phyloP scores from a whole-genome alignment of 2,797 vertebrate species.

The Chaetodon trifasciatus region DNA sequence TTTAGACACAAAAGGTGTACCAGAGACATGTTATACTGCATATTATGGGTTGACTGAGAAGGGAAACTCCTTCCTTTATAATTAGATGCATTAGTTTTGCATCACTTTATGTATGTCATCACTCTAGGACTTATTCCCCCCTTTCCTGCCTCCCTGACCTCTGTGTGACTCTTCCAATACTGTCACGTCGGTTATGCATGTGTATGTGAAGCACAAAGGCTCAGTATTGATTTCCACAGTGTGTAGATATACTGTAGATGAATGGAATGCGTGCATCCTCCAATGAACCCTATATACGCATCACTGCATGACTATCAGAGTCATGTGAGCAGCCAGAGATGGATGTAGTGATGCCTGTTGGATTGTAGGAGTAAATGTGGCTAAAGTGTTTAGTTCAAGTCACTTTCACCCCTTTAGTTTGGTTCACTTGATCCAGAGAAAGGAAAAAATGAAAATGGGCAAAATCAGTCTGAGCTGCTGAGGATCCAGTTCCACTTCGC shows the following conservation, averaged over 20 bases:
- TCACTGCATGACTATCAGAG: slow-evolving; percentile 16
- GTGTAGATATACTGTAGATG: background rate
- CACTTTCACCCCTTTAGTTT: background rate
- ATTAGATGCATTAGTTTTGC: background rate
- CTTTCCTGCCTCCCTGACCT: slow-evolving; percentile 21
- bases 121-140: background rate
- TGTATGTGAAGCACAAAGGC: slow-evolving; percentile 7
- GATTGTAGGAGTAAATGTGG: background rate
- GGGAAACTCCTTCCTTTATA: background rate
- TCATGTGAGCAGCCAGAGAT: slow-evolving; percentile 23
- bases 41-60: background rate
- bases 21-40: background rate
- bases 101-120: background rate
- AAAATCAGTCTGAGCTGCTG: background rate
- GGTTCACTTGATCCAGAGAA: background rate
- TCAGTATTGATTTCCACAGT: slow-evolving; percentile 38
- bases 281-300: background rate
- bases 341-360: background rate
- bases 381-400: background rate
- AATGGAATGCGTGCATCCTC: slow-evolving; percentile 35
- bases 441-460: background rate
- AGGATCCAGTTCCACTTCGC: background rate
- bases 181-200: background rate
- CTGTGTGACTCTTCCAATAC: slow-evolving; percentile 9
- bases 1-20: background rate